Evolutionary conservation across 2,888 invertebrate species (phyloP).

Genomic region (Sinopyrophorus schimmeli): DNA sequence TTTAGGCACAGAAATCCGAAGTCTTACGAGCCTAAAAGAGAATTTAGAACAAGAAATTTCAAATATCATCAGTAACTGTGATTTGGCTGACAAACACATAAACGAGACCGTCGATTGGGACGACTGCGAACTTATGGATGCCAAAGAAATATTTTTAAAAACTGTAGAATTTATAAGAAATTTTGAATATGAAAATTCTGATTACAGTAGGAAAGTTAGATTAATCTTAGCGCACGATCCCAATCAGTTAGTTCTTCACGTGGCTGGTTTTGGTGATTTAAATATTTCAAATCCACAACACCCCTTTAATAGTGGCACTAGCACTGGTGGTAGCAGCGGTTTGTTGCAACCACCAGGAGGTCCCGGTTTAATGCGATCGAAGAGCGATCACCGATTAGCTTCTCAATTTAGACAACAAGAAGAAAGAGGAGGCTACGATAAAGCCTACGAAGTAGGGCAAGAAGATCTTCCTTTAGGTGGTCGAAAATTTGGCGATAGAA

Average conservation of each 20-base stretch:
- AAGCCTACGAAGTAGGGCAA: conserved; percentile 61
- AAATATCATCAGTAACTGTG: conserved; percentile 96
- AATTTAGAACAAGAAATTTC: conserved; percentile 93
- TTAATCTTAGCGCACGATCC: conserved; percentile 91
- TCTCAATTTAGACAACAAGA: conserved; percentile 87
- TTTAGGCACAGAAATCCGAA: conserved; percentile 82
- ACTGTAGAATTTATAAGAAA: conserved; percentile 94
- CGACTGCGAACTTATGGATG: conserved; percentile 89
- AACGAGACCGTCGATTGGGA: conserved; percentile 85
- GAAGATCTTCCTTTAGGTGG: conserved; percentile 74
- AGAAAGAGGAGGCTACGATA: conserved; percentile 62
- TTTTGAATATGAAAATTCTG: conserved; percentile 91
- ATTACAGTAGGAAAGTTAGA: conserved; percentile 82
- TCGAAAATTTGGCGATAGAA: conserved; percentile 77
- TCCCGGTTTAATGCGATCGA: conserved; percentile 86
- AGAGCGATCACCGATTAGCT: conserved; percentile 90
- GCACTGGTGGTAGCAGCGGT: conserved; percentile 54
- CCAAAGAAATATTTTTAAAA: conserved; percentile 94
- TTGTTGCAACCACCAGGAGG: conserved; percentile 63
- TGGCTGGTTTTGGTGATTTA: conserved; percentile 88
- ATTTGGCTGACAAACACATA: conserved; percentile 93
- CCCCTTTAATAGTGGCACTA: conserved; percentile 46
- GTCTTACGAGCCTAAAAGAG: conserved; percentile 84
- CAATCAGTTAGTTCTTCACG: conserved; percentile 84
- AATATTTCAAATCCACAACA: conserved; percentile 69